phyloP scores from a whole-genome alignment of 2,888 invertebrate species.

The Hedychridium roseum region DNA sequence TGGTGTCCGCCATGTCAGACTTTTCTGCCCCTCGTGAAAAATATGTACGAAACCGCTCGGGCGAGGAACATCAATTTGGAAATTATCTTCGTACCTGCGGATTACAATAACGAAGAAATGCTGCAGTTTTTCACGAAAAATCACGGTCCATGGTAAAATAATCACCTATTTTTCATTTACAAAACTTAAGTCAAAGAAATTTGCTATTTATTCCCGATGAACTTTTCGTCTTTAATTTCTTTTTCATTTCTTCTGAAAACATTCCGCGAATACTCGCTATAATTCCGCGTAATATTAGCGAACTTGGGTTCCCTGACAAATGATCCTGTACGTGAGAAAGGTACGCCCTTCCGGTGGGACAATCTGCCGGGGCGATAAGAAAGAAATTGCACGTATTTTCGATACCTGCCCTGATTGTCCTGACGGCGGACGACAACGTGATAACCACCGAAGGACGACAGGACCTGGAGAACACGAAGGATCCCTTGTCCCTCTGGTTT shows the following conservation, averaged over 20 bases:
- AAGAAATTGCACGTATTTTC: conserved; percentile 31
- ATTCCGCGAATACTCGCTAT: too few species aligned
- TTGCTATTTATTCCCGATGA: too few species aligned
- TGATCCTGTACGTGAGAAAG: conserved; percentile 14
- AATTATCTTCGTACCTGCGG: conserved; percentile 41
- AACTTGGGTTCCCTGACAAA: too few species aligned
- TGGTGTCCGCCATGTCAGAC: conserved; percentile 43
- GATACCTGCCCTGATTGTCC: conserved; percentile 34
- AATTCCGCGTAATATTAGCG: too few species aligned
- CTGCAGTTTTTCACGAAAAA: conserved; percentile 26
- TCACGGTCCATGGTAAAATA: conserved; percentile 40
- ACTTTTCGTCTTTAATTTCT: too few species aligned
- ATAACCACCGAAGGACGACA: conserved; percentile 27
- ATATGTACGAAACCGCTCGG: conserved; percentile 22
- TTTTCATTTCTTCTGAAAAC: too few species aligned
- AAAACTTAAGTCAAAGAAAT: too few species aligned
- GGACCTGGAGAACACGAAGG: conserved; percentile 31
- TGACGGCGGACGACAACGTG: conserved; percentile 28
- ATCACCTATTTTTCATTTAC: background rate
- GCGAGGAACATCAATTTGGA: conserved; percentile 25
- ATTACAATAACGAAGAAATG: conserved; percentile 33
- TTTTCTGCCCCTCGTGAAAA: conserved; percentile 33
- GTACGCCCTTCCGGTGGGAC: conserved; percentile 34
- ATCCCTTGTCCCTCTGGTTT: conserved; percentile 33
- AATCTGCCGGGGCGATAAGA: conserved; percentile 22